Evolutionary conservation across 2,113 vertebrate genomes (phyloP), one percentile per base, ranked within the genome.

Genomic region (Siphamia tubifer): DNA sequence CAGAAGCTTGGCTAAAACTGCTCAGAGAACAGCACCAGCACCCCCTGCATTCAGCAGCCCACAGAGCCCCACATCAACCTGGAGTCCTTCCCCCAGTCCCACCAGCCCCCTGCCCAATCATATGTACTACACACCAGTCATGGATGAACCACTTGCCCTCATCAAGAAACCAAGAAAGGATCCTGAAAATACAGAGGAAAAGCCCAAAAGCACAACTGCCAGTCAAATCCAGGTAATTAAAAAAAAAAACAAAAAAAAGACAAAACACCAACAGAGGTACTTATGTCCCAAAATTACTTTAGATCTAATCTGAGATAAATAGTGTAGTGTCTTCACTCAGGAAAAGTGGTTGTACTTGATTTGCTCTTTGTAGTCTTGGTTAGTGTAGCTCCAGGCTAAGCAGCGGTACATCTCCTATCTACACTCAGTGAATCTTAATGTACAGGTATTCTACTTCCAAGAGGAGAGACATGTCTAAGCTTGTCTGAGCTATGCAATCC

Each of bases 71-170:
- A 79, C 84, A 19, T 90, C 89, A 1, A 83, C 84, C 36, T 90
- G 85, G 81, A 92, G 91, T 53, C 90, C 91, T 5, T 63, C 83
- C 11, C 79, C 83, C 52, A 92, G 90, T 70, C 90, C 91, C 30
- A 82, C 79, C 70, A 83, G 87, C 44, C 84, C 85, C 20, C 54
- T 86, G 52, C 86, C 89, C 21, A 56, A 67, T 28, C 88, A 86
- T 35, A 44, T 89, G 64, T 92, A 89, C 75, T 89, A 87, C 56
- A 49, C 86, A 6, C 92, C 90, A 21, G 68, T 86, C 55, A 91
- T 91, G 86, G 93, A 94, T 2, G 90, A 94, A 78, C 93, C 93
- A 1, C 85, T 94, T 1, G 92, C 90, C 12, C 92, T 94, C 57
- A 91, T 94, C 78, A 94, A 94, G 75, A 94, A 92, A 75, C 91